phyloP scores from a whole-genome alignment of 2,888 invertebrate genomes.

The Watsonalla cultraria region DNA sequence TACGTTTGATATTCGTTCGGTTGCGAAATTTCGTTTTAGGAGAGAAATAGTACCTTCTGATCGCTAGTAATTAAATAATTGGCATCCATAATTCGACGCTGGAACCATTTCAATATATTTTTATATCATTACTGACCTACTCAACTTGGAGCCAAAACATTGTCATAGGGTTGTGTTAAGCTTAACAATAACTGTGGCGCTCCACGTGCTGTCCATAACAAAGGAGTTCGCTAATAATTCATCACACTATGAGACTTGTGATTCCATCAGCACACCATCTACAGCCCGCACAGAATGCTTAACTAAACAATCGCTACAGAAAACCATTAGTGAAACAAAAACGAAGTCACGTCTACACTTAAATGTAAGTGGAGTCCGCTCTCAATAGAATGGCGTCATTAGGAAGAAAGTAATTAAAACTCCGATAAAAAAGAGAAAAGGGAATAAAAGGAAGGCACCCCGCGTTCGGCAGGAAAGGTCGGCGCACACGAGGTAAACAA shows the following conservation, averaged over 20 bases:
- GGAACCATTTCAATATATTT: background rate
- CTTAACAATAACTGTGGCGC: constrained; percentile 7
- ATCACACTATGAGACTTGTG: constrained; percentile 10
- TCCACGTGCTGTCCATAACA: constrained; percentile 14
- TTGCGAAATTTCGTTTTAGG: too few relatives aligned
- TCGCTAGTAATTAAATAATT: too few relatives aligned
- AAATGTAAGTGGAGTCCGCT: constrained; percentile 52
- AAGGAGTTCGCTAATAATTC: constrained; percentile 21
- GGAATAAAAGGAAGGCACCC: constrained; percentile 16
- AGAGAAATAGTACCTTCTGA: too few relatives aligned
- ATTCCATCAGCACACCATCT: constrained; percentile 4
- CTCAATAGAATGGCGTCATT: constrained; percentile 66
- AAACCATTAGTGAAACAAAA: constrained; percentile 45
- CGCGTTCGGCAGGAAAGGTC: constrained; percentile 16
- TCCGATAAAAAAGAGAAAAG: constrained; percentile 58
- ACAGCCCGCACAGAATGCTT: constrained; percentile 9
- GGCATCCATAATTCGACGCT: too few relatives aligned
- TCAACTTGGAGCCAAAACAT: background rate
- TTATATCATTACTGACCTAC: background rate
- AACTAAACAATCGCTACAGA: constrained; percentile 16
- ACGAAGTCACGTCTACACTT: constrained; percentile 64
- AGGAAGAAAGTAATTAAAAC: constrained; percentile 71
- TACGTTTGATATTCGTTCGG: too few relatives aligned
- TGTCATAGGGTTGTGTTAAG: constrained; percentile 11
- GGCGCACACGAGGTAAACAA: constrained; percentile 31